Conservation (phyloP, 2,113 vertebrate genomes). For the Lucifuga dentata region DNA sequence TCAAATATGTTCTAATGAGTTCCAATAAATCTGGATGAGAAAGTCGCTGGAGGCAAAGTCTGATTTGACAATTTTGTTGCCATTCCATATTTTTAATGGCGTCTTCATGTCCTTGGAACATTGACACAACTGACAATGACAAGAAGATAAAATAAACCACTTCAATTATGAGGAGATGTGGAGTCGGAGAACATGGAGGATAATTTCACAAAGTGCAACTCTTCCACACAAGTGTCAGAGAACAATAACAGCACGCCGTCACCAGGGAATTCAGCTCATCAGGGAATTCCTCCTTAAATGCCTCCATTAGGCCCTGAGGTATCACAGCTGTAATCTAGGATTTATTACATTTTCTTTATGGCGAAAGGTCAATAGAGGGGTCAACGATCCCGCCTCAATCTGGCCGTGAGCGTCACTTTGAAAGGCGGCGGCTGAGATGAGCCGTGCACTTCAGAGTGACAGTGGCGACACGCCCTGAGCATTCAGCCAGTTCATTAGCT, state of each 20-base stretch:
- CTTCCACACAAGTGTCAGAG: constrained; percentile 6
- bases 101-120: constrained; percentile 8
- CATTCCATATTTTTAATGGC: constrained; percentile 44
- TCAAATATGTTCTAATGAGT: neutral
- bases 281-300: constrained; percentile 32
- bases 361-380: constrained; percentile 41
- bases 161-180: constrained; percentile 21
- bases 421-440: constrained; percentile 26
- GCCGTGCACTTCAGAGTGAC: constrained; percentile 18
- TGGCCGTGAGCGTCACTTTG: constrained; percentile 17
- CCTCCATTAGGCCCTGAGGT: constrained; percentile 27
- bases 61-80: constrained; percentile 5
- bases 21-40: neutral
- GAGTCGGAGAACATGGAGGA: constrained; percentile 13
- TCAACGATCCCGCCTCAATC: constrained; percentile 22
- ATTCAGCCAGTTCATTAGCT: constrained; percentile 59
- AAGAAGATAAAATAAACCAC: constrained; percentile 26
- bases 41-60: constrained; percentile 6
- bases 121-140: neutral
- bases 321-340: constrained; percentile 7
- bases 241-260: constrained; percentile 39
- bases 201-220: constrained; percentile 40
- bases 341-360: constrained; percentile 50
- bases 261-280: constrained; percentile 46
- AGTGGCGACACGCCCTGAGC: constrained; percentile 21